Conservation (phyloP, 1,140 invertebrate species). For the Bombyx mori region DNA sequence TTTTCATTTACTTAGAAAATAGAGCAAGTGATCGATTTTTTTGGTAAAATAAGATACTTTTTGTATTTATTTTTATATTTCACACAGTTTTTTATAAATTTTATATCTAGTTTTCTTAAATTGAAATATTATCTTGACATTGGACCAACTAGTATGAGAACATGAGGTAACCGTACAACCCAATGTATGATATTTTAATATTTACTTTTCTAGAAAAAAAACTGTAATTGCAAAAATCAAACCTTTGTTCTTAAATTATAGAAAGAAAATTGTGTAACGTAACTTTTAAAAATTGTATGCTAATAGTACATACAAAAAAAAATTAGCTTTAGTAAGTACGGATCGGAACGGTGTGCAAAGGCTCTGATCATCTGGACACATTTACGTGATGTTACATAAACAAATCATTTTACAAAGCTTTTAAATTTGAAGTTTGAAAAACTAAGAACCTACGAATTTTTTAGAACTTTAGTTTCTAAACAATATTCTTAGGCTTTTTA, state of each 20-base stretch:
- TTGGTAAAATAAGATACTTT: not conserved
- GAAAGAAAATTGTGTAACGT: too few relatives aligned
- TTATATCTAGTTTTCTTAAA: not conserved
- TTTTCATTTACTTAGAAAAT: conserved; percentile 9
- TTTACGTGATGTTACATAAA: not conserved
- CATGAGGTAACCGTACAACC: not conserved
- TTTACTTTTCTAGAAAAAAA: too few relatives aligned
- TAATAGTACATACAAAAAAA: too few relatives aligned
- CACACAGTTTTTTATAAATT: not conserved
- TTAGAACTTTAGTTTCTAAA: too few relatives aligned
- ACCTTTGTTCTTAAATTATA: too few relatives aligned
- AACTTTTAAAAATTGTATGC: too few relatives aligned
- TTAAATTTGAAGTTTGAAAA: not conserved
- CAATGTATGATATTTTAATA: not conserved
- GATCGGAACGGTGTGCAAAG: not conserved
- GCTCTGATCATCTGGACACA: not conserved
- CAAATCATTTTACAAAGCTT: not conserved
- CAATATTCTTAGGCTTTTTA: too few relatives aligned
- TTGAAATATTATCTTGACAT: too few relatives aligned
- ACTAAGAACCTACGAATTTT: not conserved
- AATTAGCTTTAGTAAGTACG: too few relatives aligned
- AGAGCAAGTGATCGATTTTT: too few relatives aligned
- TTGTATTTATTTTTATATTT: not conserved
- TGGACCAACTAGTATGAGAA: too few relatives aligned
- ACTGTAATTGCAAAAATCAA: too few relatives aligned